Evolutionary conservation across 2,888 invertebrate species (phyloP), one percentile per base, ranked within the genome.

Genomic region (Julus scandinavius): DNA sequence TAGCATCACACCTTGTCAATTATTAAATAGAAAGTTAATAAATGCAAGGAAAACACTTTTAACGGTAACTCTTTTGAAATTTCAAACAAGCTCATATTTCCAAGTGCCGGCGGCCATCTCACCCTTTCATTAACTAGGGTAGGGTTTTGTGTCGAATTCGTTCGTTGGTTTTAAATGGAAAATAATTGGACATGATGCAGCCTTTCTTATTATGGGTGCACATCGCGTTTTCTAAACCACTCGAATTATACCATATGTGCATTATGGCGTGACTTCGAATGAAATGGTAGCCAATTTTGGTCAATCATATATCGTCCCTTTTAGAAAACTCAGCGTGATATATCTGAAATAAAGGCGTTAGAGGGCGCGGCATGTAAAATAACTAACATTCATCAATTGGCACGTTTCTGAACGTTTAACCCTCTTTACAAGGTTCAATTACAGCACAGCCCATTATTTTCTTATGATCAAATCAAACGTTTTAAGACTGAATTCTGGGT

Each of bases 61-160:
- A 80, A 80, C 80, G 80, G 80, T 80, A 80, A 38, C 11, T 38
- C 38, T 80, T 38, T 80, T 38, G 80, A 80, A 80, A 38, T 80
- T 80, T 38, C 38, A 80, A 38, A 38, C 38, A 29, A 80, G 38
- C 80, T 80, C 38, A 38, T 29, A 38, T 29, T 80, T 13, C 80
- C 2, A 80, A 38, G 13, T 80, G 80, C 11, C 38, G 80, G 80
- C 80, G 80, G 80, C 80, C 80, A 80, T 80, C 80, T 80, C 38
- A 80, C 80, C 80, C 80, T 80, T 80, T 80, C 80, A 80, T 80
- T 80, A 80, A 80, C 29, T 80, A 38, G 80, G 80, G 80, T 80
- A 80, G 80, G 80, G 80, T 80, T 80, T 80, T 80, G 80, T 80
- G 80, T 80, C 80, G 80, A 80, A 80, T 80, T 29, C 80, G 80